Evolutionary conservation across 2,888 invertebrate species (phyloP).

Genomic region (Lycocerus yunnanus): DNA sequence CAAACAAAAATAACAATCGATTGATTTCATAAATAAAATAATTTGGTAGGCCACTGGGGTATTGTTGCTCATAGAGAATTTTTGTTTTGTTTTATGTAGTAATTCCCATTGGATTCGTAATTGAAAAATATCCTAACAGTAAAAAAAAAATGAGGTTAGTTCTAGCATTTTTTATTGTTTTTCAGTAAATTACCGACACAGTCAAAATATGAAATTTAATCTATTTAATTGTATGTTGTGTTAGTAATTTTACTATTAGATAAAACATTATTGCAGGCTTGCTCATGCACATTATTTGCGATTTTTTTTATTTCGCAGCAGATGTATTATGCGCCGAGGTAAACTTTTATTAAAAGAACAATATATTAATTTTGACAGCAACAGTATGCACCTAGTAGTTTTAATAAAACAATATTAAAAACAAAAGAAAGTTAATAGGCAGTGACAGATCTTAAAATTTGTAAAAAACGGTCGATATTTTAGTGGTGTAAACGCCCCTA

Average conservation of each 20-base stretch:
- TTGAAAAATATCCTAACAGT: not conserved
- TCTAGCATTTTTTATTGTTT: not conserved
- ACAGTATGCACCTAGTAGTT: not conserved
- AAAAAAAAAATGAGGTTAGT: not conserved
- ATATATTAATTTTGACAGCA: not conserved
- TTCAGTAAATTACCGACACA: not conserved
- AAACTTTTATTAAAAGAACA: not conserved
- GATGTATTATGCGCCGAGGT: not conserved
- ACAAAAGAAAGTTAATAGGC: not conserved
- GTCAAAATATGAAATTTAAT: not conserved
- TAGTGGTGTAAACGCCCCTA: not conserved
- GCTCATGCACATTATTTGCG: not conserved
- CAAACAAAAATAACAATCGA: not conserved
- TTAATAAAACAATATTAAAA: not conserved
- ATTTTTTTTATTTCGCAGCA: not conserved
- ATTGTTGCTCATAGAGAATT: not conserved
- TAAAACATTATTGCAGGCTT: not conserved
- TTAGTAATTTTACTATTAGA: not conserved
- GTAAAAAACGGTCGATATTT: not conserved
- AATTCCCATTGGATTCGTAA: not conserved
- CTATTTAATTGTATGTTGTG: not conserved
- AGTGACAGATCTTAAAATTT: not conserved
- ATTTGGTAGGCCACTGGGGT: not conserved
- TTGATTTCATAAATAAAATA: not conserved
- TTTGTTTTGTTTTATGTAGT: not conserved